phyloP scores from a whole-genome alignment of 2,113 vertebrate species.

The Chloropsis hardwickii region DNA sequence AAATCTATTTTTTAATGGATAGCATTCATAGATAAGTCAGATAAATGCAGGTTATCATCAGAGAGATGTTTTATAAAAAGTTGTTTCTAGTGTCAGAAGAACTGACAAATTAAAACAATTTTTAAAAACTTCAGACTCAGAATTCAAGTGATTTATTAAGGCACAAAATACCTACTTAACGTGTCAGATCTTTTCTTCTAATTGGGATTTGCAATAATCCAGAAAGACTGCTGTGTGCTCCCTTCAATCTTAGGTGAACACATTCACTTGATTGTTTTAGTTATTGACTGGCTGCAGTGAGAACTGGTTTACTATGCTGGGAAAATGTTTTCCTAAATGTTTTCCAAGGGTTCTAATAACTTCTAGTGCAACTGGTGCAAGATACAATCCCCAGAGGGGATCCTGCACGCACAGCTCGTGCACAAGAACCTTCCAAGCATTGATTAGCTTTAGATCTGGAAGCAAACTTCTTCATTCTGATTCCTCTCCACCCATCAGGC shows the following conservation, averaged over 20 bases:
- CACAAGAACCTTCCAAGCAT: fast-evolving
- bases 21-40: neutral
- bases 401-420: neutral
- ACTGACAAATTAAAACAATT: neutral
- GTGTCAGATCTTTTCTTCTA: neutral
- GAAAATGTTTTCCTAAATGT: neutral
- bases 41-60: neutral
- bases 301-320: neutral
- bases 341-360: neutral
- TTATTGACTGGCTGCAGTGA: neutral
- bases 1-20: neutral
- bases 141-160: neutral
- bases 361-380: neutral
- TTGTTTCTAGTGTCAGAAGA: neutral
- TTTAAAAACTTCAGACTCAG: too few species aligned
- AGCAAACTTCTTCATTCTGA: neutral
- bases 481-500: neutral
- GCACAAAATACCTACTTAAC: neutral
- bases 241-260: neutral
- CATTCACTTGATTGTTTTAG: neutral
- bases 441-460: neutral
- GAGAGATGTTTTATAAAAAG: neutral
- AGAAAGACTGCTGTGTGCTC: neutral
- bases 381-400: neutral
- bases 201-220: neutral